Conservation (phyloP, 2,113 vertebrate species). For the Oreotragus oreotragus region DNA sequence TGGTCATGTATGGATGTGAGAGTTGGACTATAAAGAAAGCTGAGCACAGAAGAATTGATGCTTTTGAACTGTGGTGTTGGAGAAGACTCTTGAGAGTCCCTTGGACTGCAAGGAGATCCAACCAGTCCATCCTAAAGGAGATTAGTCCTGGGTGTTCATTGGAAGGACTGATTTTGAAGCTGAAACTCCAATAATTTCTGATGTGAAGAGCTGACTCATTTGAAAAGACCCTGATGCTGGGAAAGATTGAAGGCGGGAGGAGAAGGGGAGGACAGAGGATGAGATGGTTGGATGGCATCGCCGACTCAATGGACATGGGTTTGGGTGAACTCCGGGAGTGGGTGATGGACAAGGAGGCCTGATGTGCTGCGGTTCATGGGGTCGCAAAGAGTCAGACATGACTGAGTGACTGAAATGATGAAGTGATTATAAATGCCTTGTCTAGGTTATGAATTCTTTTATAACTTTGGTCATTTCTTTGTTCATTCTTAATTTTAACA, state of each 20-base stretch:
- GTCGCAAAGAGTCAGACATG: fast-evolving
- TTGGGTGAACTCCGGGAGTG: not conserved
- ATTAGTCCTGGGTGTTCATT: not conserved
- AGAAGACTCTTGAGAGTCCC: not conserved
- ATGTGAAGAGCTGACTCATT: not conserved
- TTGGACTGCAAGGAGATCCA: not conserved
- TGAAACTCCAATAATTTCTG: not conserved
- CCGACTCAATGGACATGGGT: not conserved
- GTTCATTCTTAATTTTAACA: not conserved
- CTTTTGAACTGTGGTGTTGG: not conserved
- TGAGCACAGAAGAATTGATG: fast-evolving
- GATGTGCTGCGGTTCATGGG: not conserved
- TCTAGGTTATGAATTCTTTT: not conserved
- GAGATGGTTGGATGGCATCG: not conserved
- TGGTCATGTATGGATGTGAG: not conserved
- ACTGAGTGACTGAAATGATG: not conserved
- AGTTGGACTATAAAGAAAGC: not conserved
- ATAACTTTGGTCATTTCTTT: not conserved
- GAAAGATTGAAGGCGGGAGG: not conserved
- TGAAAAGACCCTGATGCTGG: not conserved
- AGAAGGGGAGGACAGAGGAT: fast-evolving
- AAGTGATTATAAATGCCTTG: not conserved
- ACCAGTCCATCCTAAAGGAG: not conserved
- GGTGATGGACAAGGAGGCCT: not conserved
- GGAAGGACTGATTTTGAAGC: not conserved